Evolutionary conservation across 2,888 invertebrate species (phyloP).

Genomic region (Hermodice carunculata): DNA sequence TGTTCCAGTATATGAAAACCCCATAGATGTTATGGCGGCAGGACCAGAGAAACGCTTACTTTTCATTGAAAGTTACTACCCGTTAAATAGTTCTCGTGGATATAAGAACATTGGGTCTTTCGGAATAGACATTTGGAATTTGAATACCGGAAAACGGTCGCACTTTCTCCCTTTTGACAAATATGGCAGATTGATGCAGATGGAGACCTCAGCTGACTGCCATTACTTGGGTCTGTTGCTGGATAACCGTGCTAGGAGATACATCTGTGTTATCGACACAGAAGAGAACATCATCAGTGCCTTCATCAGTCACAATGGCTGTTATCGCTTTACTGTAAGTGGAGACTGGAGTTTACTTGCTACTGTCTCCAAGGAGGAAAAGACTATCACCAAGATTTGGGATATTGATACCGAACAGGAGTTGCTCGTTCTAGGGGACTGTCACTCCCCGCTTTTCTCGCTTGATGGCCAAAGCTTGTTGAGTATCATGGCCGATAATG

Average conservation of each 20-base stretch:
- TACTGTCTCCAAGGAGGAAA: slow-evolving; percentile 13
- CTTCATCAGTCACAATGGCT: slow-evolving; percentile 20
- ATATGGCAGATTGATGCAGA: slow-evolving; percentile 40
- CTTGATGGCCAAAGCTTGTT: slow-evolving; percentile 26
- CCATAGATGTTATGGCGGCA: slow-evolving; percentile 37
- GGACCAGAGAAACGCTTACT: slow-evolving; percentile 22
- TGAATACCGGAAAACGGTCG: slow-evolving; percentile 31
- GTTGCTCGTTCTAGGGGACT: slow-evolving; percentile 14
- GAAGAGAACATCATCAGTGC: slow-evolving; percentile 16
- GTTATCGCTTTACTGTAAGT: slow-evolving; percentile 27
- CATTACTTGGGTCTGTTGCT: slow-evolving; percentile 37
- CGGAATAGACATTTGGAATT: slow-evolving; percentile 50
- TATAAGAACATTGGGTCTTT: slow-evolving; percentile 53
- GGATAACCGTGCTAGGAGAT: slow-evolving; percentile 24
- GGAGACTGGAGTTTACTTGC: slow-evolving; percentile 26
- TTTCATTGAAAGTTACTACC: slow-evolving; percentile 39
- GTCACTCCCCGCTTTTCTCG: slow-evolving; percentile 33
- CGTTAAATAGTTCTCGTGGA: slow-evolving; percentile 40
- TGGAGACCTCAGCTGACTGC: slow-evolving; percentile 37
- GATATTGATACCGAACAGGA: slow-evolving; percentile 10
- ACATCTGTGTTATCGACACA: slow-evolving; percentile 34
- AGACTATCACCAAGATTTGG: no score
- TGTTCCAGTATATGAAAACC: slow-evolving; percentile 43
- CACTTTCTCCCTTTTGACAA: slow-evolving; percentile 38
- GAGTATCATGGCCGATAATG: slow-evolving; percentile 15